Base-by-base conservation (phyloP, 2,888 invertebrate species). In the Lepidochrysops patricia region DNA sequence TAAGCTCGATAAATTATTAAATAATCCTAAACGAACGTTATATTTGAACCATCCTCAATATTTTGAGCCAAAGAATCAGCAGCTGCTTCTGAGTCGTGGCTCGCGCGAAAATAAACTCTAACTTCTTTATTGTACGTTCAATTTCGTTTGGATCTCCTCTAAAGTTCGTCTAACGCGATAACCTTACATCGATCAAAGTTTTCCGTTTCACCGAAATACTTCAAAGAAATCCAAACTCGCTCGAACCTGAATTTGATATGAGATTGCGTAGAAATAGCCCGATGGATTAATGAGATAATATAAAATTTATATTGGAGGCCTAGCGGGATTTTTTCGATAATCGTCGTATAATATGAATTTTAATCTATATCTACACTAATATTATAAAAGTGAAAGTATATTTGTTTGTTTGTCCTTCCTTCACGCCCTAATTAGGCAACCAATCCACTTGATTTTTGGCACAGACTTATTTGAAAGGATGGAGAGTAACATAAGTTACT, bases 151-250 rank as follows among this genome's bases (percentile, higher is more conserved):
- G 9, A 19, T 19, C 43, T 7, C 43, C 9, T 9, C 19, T 6
- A 4, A 43, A 43, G 23, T 43, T 43, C 19, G 9, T 19, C 9
- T 19, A 43, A 43, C 12, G 43, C 4, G 43, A 43, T 43, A 43
- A 43, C 43, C 43, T 23, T 43, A 37, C 15, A 43, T 43, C 43
- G 43, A 43, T 43, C 43, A 43, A 43, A 43, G 43, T 43, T 43
- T 43, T 43, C 43, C 43, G 19, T 43, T 43, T 43, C 43, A 43
- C 43, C 19, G 43, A 9, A 12, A 43, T 19, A 43, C 43, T 43
- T 43, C 19, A 43, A 43, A 43, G 43, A 43, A 43, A 43, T 43
- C 43, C 23, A 43, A 43, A 43, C 19, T 43, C 43, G 23, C 43
- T 43, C 23, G 43, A 43, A 43, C 43, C 19, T 43, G 23, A 43